Base-by-base conservation (phyloP, 2,888 invertebrate species). In the Yponomeuta plumbellus region DNA sequence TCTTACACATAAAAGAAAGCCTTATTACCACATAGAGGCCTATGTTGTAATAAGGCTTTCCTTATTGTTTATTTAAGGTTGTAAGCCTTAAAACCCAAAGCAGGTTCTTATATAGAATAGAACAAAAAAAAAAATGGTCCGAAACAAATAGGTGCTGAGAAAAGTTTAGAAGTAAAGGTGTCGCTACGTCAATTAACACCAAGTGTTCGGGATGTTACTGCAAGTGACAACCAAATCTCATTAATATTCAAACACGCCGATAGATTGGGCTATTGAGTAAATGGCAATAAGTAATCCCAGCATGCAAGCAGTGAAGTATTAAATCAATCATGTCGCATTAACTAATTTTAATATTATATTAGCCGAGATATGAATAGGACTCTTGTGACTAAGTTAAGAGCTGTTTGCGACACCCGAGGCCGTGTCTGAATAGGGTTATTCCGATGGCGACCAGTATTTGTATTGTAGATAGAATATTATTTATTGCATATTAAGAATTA, bases 271-370 rank as follows among this genome's bases (percentile, higher is more conserved):
- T 52, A 52, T 52, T 52, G 44, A 52, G 44, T 52, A 52, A 52
- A 52, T 52, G 44, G 44, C 13, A 52, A 52, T 52, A 52, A 52
- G 17, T 52, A 52, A 52, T 52, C 44, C 17, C 44, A 17, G 44
- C 17, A 52, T 52, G 44, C 44, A 52, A 52, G 44, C 44, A 52
- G 44, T 58, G 56, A 68, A 64, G 62, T 68, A 66, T 75, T 75
- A 78, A 81, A 85, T 79, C 81, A 81, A 82, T 84, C 79, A 77
- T 75, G 75, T 78, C 75, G 74, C 76, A 74, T 72, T 74, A 77
- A 76, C 79, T 77, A 79, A 83, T 44, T 75, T 80, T 81, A 81
- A 83, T 84, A 86, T 85, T 86, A 80, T 83, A 85, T 84, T 83
- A 82, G 76, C 23, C 76, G 75, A 77, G 73, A 76, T 76, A 75